Percentiles rank a stretch among this genome's conserved stretches.
phyloP scores from a whole-genome alignment of 2,888 invertebrate species.

The Dioctria rufipes region DNA sequence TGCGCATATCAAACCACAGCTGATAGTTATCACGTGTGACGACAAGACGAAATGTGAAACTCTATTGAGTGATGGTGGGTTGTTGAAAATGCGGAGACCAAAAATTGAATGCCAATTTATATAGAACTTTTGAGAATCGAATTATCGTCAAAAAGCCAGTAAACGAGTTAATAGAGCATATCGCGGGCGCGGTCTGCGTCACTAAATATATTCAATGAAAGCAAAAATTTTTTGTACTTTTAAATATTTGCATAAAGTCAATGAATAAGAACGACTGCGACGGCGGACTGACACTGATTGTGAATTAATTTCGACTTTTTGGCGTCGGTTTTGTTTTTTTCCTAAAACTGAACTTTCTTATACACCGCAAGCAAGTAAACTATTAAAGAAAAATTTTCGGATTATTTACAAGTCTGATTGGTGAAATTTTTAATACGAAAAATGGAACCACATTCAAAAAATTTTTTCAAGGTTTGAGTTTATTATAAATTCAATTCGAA shows the following conservation, averaged over 20 bases:
- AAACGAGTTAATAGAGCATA: constrained; percentile 36
- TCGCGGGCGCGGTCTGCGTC: constrained; percentile 29
- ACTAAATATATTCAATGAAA: not conserved
- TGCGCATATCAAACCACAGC: not conserved
- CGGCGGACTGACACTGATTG: no score
- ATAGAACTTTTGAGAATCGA: constrained; percentile 15
- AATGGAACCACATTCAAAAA: no score
- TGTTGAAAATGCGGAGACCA: not conserved
- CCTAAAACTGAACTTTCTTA: no score
- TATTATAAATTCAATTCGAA: no score
- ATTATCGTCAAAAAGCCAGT: constrained; percentile 11
- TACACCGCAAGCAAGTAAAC: no score
- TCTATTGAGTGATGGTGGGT: not conserved
- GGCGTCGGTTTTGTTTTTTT: not conserved
- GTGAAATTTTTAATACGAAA: no score
- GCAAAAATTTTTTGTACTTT: not conserved
- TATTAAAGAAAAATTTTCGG: no score
- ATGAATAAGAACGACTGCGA: not conserved
- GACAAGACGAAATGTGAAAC: not conserved
- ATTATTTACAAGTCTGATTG: no score
- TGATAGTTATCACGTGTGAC: not conserved
- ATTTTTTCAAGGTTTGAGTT: no score
- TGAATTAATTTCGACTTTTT: not conserved
- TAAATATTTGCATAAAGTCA: constrained; percentile 5
- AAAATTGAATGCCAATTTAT: not conserved